Percentiles rank a stretch among this genome's conserved stretches.
phyloP scores from a whole-genome alignment of 2,113 vertebrate species.

The Isichthys henryi region DNA sequence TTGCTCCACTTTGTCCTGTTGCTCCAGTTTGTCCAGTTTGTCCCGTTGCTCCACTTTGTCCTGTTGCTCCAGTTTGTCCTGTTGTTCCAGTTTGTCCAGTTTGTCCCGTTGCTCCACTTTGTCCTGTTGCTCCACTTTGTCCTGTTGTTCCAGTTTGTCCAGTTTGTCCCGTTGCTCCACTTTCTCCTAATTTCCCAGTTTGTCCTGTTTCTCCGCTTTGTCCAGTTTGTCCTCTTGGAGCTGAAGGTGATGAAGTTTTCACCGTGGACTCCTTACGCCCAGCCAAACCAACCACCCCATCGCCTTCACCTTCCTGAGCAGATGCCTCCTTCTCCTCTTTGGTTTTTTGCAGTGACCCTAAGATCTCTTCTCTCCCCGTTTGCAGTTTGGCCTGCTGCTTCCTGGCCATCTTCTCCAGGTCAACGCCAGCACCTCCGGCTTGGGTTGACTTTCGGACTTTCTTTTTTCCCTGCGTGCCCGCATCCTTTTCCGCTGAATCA shows the following conservation, averaged over 20 bases:
- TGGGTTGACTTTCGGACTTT: constrained; percentile 55
- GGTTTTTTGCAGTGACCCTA: constrained; percentile 33
- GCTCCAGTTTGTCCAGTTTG: too few species aligned
- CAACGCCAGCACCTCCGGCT: constrained; percentile 40
- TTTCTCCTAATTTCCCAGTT: too few species aligned
- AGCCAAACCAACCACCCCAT: constrained; percentile 20
- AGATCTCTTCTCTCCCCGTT: constrained; percentile 33
- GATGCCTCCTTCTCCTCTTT: constrained; percentile 23
- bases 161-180: too few species aligned
- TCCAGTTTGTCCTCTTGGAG: background rate
- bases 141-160: too few species aligned
- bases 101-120: background rate
- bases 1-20: background rate
- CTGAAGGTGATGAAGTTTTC: background rate
- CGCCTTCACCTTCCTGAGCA: constrained; percentile 21
- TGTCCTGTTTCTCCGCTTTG: too few species aligned
- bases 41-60: too few species aligned
- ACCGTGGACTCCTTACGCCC: background rate
- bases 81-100: background rate
- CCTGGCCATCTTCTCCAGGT: constrained; percentile 46
- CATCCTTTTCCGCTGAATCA: constrained; percentile 45
- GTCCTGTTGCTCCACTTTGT: background rate
- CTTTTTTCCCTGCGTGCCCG: constrained; percentile 47
- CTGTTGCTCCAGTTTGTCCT: background rate
- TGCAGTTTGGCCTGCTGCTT: constrained; percentile 51